Conservation (phyloP, 2,113 vertebrate species). For the Kryptolebias marmoratus region DNA sequence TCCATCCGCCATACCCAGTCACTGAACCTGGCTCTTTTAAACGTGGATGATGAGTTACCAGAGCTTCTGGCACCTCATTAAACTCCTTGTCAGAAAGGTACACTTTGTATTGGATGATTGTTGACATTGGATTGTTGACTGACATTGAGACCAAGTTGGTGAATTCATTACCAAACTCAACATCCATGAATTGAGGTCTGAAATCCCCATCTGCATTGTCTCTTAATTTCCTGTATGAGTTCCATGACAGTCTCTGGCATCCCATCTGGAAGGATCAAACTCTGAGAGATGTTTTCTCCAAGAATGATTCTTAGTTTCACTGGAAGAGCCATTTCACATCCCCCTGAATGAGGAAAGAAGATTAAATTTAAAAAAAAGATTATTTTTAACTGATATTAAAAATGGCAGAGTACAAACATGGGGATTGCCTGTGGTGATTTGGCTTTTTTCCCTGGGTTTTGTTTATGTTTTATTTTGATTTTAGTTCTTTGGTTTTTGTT, state of each 20-base stretch:
- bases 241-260: slow-evolving; percentile 13
- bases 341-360: neutral
- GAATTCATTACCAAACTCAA: slow-evolving; percentile 10
- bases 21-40: slow-evolving; percentile 20
- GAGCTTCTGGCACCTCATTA: slow-evolving; percentile 2
- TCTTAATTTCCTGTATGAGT: slow-evolving; percentile 9
- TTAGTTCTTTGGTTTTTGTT: no score
- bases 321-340: neutral
- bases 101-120: slow-evolving; percentile 10
- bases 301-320: slow-evolving; percentile 4
- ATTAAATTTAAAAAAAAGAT: neutral
- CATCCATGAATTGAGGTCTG: slow-evolving; percentile 14
- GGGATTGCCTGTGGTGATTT: neutral
- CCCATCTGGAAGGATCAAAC: neutral
- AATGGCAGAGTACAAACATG: neutral
- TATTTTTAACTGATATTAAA: neutral
- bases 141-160: slow-evolving; percentile 5
- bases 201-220: neutral
- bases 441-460: no score
- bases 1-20: slow-evolving; percentile 18
- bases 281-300: neutral
- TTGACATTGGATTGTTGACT: neutral
- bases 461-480: no score
- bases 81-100: slow-evolving; percentile 16
- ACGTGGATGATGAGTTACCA: slow-evolving; percentile 6